These are phyloP conservation scores for Agonopterix subpropinquella DNA, from an alignment of 2,888 invertebrate species.

Conservation along the genomic window DNA sequence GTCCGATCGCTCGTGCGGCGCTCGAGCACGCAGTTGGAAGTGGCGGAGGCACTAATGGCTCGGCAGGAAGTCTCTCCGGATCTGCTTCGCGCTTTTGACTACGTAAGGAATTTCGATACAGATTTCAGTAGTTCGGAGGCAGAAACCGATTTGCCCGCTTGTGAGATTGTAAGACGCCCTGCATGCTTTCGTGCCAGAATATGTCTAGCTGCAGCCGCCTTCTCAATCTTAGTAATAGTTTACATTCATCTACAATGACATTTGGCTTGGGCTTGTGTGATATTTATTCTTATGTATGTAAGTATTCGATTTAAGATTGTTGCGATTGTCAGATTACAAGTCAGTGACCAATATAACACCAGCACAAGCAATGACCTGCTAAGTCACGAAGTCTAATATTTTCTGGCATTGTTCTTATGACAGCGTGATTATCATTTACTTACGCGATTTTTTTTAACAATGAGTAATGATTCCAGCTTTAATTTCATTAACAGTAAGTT, in stretches of 20 bases:
- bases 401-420: not conserved
- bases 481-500: constrained; percentile 1
- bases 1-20: constrained; percentile 78
- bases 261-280: constrained; percentile 64
- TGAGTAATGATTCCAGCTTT: not conserved
- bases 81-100: constrained; percentile 65
- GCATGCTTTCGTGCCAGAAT: constrained; percentile 57
- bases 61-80: constrained; percentile 65
- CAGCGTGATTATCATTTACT: not conserved
- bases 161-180: constrained; percentile 36
- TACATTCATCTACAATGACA: constrained; percentile 70
- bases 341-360: constrained; percentile 1
- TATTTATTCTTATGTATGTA: constrained; percentile 58
- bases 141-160: constrained; percentile 32
- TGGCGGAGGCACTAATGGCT: constrained; percentile 75
- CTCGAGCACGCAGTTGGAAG: constrained; percentile 77
- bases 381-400: not conserved
- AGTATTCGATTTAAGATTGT: constrained; percentile 50
- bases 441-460: not conserved
- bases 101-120: constrained; percentile 69
- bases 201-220: constrained; percentile 66
- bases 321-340: constrained; percentile 56
- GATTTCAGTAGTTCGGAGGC: constrained; percentile 50
- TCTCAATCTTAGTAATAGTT: constrained; percentile 66
- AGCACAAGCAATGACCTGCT: not conserved